Evolutionary conservation across 2,888 invertebrate species (phyloP).

Genomic region (Marronus borbonicus): DNA sequence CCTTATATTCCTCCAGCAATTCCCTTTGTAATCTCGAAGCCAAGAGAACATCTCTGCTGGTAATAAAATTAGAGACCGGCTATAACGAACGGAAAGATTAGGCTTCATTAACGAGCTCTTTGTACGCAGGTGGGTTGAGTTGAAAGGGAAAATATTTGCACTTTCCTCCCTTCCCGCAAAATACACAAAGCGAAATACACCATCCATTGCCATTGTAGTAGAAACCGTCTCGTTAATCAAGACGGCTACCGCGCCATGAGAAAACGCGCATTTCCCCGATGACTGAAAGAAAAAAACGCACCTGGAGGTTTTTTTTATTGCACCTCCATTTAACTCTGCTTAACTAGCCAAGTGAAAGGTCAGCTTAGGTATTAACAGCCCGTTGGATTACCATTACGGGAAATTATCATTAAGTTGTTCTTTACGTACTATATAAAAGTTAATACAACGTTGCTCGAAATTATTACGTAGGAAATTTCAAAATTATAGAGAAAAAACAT

Average conservation of each 20-base stretch:
- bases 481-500: too few species aligned
- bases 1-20: slow-evolving; percentile 12
- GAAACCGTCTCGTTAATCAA: slow-evolving; percentile 49
- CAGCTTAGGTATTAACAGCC: slow-evolving; percentile 4
- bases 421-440: background rate
- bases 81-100: slow-evolving; percentile 43
- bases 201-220: slow-evolving; percentile 44
- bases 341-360: slow-evolving; percentile 2
- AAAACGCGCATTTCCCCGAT: slow-evolving; percentile 24
- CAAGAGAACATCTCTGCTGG: slow-evolving; percentile 42
- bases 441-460: too few species aligned
- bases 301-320: slow-evolving; percentile 23
- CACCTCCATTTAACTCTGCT: slow-evolving; percentile 24
- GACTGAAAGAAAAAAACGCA: slow-evolving; percentile 24
- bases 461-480: too few species aligned
- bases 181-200: slow-evolving; percentile 40
- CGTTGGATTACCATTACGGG: background rate
- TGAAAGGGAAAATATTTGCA: slow-evolving; percentile 44
- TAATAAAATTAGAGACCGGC: slow-evolving; percentile 42
- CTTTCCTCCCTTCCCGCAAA: slow-evolving; percentile 34
- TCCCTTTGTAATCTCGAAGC: slow-evolving; percentile 37
- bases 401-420: background rate
- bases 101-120: slow-evolving; percentile 45
- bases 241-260: slow-evolving; percentile 12
- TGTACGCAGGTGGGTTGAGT: slow-evolving; percentile 45